Percentiles rank a stretch among this genome's conserved stretches.
Evolutionary conservation across 2,888 invertebrate genomes (phyloP).

Genomic region (Lymantria monacha): DNA sequence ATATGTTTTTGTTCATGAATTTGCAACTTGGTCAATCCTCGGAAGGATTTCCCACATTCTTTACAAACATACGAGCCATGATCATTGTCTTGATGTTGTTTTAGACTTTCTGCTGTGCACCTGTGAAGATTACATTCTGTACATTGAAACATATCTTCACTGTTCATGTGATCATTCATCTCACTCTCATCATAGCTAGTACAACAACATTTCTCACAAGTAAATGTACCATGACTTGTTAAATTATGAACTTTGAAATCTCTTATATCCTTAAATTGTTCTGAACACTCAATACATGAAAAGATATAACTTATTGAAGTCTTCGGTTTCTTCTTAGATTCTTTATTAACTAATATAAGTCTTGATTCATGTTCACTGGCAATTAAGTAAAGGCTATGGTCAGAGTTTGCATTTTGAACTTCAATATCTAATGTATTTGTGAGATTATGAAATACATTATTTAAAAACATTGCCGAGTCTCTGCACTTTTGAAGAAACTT

Average conservation of each 20-base stretch:
- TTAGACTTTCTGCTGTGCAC: slow-evolving; percentile 48
- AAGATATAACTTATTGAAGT: slow-evolving; percentile 6
- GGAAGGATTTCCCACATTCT: slow-evolving; percentile 62
- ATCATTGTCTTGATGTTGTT: slow-evolving; percentile 44
- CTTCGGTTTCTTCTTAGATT: slow-evolving; percentile 11
- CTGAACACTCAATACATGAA: slow-evolving; percentile 46
- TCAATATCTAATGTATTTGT: slow-evolving; percentile 39
- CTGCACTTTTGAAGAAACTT: slow-evolving; percentile 52
- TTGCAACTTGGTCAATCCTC: slow-evolving; percentile 52
- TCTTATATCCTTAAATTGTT: slow-evolving; percentile 34
- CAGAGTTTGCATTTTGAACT: slow-evolving; percentile 31
- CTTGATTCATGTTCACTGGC: slow-evolving; percentile 47
- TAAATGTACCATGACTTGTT: slow-evolving; percentile 41
- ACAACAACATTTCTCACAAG: slow-evolving; percentile 54
- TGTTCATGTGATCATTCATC: slow-evolving; percentile 39
- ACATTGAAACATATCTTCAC: slow-evolving; percentile 46
- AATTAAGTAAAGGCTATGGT: slow-evolving; percentile 50
- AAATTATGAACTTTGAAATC: slow-evolving; percentile 51
- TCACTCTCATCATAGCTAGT: slow-evolving; percentile 38
- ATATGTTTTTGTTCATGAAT: slow-evolving; percentile 62
- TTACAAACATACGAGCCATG: slow-evolving; percentile 57
- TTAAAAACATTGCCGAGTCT: slow-evolving; percentile 44
- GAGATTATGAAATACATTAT: slow-evolving; percentile 51
- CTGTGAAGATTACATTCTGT: slow-evolving; percentile 44
- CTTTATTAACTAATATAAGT: slow-evolving; percentile 45